phyloP scores from a whole-genome alignment of 2,113 vertebrate species.

The Protomyctophum bolini region DNA sequence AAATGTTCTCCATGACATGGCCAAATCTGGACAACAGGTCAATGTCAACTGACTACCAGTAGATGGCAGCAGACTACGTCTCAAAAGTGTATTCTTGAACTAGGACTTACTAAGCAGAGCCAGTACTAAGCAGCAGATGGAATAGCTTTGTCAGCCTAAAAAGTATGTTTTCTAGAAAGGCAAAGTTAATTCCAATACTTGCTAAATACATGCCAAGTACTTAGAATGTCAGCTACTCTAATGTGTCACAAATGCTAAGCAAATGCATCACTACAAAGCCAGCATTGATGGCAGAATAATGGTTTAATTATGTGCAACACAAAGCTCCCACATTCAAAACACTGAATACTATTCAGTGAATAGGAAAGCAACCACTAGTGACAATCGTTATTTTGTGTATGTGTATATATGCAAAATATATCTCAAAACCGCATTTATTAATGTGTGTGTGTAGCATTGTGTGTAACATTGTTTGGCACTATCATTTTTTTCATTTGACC shows the following conservation, averaged over 20 bases:
- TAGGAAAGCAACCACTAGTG: neutral
- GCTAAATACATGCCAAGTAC: neutral
- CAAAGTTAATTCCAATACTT: neutral
- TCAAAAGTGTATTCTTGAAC: neutral
- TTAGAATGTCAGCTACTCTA: neutral
- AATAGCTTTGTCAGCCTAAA: neutral
- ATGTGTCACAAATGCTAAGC: neutral
- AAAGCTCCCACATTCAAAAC: neutral
- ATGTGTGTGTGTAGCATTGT: too few relatives aligned
- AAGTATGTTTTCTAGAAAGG: neutral
- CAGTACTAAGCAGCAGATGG: neutral
- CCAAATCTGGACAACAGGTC: neutral
- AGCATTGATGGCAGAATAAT: too few relatives aligned
- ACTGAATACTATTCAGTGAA: too few relatives aligned
- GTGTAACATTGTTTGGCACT: too few relatives aligned
- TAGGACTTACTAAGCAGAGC: neutral
- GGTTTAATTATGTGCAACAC: neutral
- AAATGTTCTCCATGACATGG: neutral
- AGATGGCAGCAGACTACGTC: conserved; percentile 66
- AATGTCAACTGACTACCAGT: conserved; percentile 39
- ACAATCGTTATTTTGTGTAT: neutral
- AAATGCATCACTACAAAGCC: too few relatives aligned
- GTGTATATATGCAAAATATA: neutral
- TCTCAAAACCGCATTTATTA: too few relatives aligned
- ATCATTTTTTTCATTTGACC: neutral